A percentile compares a stretch with the other conserved stretches of the same genome.
Conservation (phyloP, 64 coral and sea anemone species). For the Montipora sp. region DNA sequence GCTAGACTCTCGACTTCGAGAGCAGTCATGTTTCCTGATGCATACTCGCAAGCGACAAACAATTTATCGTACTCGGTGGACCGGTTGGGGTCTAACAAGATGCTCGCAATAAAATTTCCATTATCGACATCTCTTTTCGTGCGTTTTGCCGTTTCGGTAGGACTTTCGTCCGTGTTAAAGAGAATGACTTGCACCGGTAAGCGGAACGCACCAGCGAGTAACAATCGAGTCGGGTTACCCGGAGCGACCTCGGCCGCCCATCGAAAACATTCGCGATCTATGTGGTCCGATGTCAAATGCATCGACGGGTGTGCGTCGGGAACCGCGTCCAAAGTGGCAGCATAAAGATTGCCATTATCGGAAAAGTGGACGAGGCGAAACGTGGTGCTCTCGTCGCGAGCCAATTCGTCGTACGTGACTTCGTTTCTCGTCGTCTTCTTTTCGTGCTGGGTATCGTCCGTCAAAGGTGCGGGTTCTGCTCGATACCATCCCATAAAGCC, state of each 20-base stretch:
- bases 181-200: neutral
- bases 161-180: neutral
- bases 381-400: neutral
- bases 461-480: neutral
- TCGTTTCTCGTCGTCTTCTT: neutral
- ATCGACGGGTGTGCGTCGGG: neutral
- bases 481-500: neutral
- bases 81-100: neutral
- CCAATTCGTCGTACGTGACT: neutral
- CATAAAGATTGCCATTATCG: neutral
- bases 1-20: neutral
- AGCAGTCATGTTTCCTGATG: neutral
- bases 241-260: neutral
- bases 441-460: neutral
- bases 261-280: neutral
- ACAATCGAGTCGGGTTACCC: neutral
- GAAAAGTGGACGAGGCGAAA: neutral
- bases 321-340: neutral
- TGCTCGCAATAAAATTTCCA: neutral
- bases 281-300: neutral
- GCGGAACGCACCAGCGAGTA: neutral
- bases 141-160: neutral
- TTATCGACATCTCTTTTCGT: neutral
- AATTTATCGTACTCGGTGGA: neutral
- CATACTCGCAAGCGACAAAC: neutral